Base-by-base conservation (phyloP, 1,140 invertebrate genomes). In the Teleogryllus occipitalis region DNA sequence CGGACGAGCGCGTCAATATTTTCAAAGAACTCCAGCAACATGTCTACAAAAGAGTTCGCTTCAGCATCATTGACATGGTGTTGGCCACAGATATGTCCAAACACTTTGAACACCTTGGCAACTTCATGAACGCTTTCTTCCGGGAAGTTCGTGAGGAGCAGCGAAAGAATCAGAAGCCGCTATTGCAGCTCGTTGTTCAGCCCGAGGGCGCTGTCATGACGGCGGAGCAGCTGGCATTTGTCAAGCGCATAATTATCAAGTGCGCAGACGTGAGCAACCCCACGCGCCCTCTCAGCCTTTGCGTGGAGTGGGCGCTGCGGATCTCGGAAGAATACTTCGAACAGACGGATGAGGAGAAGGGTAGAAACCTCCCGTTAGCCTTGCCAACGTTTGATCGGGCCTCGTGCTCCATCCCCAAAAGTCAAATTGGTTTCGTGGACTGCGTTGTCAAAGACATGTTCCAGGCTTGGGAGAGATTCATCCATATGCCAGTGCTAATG, bases 241-340 rank as follows among this genome's bases (percentile, higher is more conserved):
- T 97, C 14, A 96, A 95, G 83, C 89, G 97, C 81, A 98, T 98
- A 95, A 92, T 98, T 87, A 98, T 99, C 84, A 99, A 99, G 87
- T 98, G 97, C 87, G 95, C 97, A 0, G 97, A 99, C 86, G 95
- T 99, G 1, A 97, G 95, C n/a, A 99, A 99, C 88, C 96, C 97
- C 0, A 93, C 95, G 0, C 87, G 97, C 82, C 95, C 96, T 0
- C 87, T 95, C 77, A 90, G 91, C 79, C 90, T 93, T 80, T 98
- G 96, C 84, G 90, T 95, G 72, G 95, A 96, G 87, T 98, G 97
- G 97, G 95, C 96, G 0, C 90, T 91, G 82, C 90, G 96, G 78
- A 92, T 92, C 76, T 89, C 90, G 6, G 95, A 98, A 85, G 97
- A 98, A 86, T 98, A 98, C 87, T 98, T 97, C 87, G 90, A 91